Evolutionary conservation across 2,113 vertebrate species (phyloP).

Genomic region (Pycnonotus jocosus): DNA sequence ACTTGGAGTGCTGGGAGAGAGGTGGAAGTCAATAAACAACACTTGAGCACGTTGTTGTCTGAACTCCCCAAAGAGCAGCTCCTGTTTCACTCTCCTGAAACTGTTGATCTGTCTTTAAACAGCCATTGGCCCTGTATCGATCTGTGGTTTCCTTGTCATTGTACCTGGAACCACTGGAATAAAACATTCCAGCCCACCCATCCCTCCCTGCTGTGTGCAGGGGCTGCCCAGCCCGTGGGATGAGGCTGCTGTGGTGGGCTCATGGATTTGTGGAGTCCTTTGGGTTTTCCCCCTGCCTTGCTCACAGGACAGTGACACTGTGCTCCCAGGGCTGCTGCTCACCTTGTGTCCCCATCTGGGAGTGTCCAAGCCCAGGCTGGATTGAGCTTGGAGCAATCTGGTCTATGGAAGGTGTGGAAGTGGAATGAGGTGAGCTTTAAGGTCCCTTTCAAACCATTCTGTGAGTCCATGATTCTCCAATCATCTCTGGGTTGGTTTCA

Average conservation of each 20-base stretch:
- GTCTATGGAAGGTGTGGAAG: neutral
- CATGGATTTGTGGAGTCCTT: neutral
- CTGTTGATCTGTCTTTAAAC: neutral
- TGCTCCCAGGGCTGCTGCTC: neutral
- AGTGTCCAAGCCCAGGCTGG: neutral
- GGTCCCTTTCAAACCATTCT: neutral
- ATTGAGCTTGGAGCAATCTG: neutral
- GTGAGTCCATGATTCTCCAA: fast-evolving
- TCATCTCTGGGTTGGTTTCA: neutral
- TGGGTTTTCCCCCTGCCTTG: neutral
- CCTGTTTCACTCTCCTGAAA: neutral
- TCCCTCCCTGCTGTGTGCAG: neutral
- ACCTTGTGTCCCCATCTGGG: neutral
- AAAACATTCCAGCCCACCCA: neutral
- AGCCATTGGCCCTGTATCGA: neutral
- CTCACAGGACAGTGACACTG: neutral
- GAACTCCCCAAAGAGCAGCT: neutral
- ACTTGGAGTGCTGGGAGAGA: neutral
- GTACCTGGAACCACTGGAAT: neutral
- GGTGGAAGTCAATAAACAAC: neutral
- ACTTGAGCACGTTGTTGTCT: neutral
- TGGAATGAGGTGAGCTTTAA: neutral
- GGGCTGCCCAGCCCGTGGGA: neutral
- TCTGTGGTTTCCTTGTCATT: neutral
- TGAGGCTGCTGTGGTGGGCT: neutral